Evolutionary conservation across 2,888 invertebrate species (phyloP).

Genomic region (Heterodera filipjevi): DNA sequence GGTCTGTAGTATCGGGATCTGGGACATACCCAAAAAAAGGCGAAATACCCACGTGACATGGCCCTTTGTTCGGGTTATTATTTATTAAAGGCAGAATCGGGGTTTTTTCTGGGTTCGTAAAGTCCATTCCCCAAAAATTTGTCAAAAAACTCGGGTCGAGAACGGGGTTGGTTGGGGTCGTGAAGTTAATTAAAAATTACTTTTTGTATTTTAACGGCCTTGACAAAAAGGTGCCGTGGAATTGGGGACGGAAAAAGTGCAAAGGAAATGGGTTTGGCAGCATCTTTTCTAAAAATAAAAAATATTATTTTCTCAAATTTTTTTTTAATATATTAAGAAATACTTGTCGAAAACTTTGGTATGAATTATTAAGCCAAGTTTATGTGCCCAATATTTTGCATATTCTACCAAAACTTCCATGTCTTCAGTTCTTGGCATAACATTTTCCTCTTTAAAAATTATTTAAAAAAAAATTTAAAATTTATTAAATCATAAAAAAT

Average conservation of each 20-base stretch:
- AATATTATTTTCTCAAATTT: too few relatives aligned
- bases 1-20: too few relatives aligned
- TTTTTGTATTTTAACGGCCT: neutral
- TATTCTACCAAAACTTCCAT: neutral
- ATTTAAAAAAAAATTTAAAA: slow-evolving; percentile 2
- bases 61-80: too few relatives aligned
- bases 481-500: too few relatives aligned
- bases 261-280: neutral
- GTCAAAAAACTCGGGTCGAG: too few relatives aligned
- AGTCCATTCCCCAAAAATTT: too few relatives aligned
- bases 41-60: too few relatives aligned
- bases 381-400: neutral
- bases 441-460: neutral
- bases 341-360: neutral
- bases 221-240: neutral
- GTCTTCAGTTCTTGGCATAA: neutral
- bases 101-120: too few relatives aligned
- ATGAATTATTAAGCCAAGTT: neutral
- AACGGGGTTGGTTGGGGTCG: too few relatives aligned
- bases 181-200: neutral
- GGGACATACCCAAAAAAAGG: too few relatives aligned
- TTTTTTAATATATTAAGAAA: neutral
- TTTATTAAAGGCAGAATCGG: too few relatives aligned
- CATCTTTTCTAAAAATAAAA: neutral
- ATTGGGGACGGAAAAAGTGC: neutral